These are phyloP conservation scores for Alosa sapidissima DNA, from an alignment of 2,797 vertebrate genomes.

Conservation along the genomic window DNA sequence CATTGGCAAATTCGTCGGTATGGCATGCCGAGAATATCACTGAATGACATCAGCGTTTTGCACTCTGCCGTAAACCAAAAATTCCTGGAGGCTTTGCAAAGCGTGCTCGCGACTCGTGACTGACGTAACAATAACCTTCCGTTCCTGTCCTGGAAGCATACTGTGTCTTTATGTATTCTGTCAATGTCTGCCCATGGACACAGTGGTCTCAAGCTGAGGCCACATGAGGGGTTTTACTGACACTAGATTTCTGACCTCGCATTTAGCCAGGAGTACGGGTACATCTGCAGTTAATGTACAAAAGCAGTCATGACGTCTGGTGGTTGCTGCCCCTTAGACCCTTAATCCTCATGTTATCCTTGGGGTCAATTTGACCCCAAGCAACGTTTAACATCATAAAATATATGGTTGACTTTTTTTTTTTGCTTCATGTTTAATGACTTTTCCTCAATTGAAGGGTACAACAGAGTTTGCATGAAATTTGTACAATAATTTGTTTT, in stretches of 20 bases:
- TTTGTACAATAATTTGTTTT: no score
- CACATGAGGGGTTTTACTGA: not conserved
- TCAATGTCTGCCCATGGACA: not conserved
- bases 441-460: no score
- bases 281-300: not conserved
- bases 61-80: not conserved
- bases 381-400: no score
- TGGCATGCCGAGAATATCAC: not conserved
- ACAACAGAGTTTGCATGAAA: no score
- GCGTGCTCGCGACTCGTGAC: not conserved
- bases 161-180: not conserved
- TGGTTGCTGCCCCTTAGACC: not conserved
- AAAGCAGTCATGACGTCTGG: not conserved
- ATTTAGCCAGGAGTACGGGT: not conserved
- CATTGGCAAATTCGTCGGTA: not conserved
- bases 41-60: not conserved
- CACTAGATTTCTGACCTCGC: not conserved
- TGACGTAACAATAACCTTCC: conserved; percentile 10
- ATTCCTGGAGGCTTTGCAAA: not conserved
- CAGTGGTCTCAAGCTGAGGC: not conserved
- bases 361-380: no score
- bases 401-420: no score
- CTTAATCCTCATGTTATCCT: no score
- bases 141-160: not conserved
- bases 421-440: no score